Conservation (phyloP, 1,140 invertebrate species). For the Palaemon carinicauda region DNA sequence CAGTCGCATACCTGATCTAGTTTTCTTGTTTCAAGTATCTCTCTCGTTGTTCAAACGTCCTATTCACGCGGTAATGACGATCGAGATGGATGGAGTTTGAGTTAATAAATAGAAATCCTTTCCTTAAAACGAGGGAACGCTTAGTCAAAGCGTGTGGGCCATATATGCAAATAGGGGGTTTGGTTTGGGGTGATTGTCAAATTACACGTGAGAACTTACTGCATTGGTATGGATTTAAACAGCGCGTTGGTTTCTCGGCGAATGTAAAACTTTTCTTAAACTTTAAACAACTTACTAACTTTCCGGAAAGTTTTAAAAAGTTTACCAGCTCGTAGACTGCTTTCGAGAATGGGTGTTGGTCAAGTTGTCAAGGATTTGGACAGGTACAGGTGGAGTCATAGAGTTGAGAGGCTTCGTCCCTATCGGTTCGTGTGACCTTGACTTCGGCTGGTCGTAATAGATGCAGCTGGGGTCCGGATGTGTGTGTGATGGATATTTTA, state of each 20-base stretch:
- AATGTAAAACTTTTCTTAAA: too few relatives aligned
- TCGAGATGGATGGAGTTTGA: too few relatives aligned
- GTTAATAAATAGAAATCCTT: too few relatives aligned
- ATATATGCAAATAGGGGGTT: not conserved
- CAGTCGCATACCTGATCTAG: constrained; percentile 39
- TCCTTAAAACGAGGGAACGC: too few relatives aligned
- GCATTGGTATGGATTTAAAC: too few relatives aligned
- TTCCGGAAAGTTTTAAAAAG: too few relatives aligned
- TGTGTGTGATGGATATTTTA: too few relatives aligned
- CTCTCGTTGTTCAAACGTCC: too few relatives aligned
- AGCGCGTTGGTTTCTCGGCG: too few relatives aligned
- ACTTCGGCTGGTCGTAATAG: not conserved
- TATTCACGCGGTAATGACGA: not conserved
- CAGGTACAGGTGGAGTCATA: not conserved
- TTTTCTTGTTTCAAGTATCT: not conserved
- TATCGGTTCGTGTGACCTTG: not conserved
- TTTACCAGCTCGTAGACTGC: not conserved
- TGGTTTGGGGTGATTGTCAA: not conserved
- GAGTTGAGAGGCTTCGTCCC: not conserved
- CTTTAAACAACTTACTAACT: too few relatives aligned
- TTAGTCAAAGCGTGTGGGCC: not conserved
- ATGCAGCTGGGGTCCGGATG: too few relatives aligned
- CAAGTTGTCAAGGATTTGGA: not conserved
- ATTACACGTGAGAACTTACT: not conserved
- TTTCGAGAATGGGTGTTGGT: not conserved